Percentiles rank a stretch among this genome's conserved stretches.
phyloP scores from a whole-genome alignment of 2,888 invertebrate genomes.

The Sipunculus nudus region DNA sequence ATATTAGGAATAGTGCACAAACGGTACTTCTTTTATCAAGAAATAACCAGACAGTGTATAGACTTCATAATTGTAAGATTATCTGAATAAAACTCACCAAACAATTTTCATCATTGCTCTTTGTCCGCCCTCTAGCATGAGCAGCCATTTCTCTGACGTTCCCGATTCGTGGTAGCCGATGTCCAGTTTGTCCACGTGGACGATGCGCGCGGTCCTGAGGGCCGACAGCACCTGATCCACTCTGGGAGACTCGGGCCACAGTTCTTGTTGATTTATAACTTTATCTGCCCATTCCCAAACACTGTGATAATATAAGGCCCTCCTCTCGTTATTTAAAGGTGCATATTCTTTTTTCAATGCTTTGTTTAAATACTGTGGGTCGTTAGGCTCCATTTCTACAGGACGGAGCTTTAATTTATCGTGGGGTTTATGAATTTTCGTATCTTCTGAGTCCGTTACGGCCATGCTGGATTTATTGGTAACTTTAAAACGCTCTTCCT shows the following conservation, averaged over 20 bases:
- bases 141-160: conserved; percentile 42
- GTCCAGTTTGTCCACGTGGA: conserved; percentile 31
- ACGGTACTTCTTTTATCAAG: too few species aligned
- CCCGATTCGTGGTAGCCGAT: conserved; percentile 30
- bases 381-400: too few species aligned
- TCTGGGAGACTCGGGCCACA: conserved; percentile 28
- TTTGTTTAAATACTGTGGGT: conserved; percentile 11
- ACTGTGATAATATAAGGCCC: conserved; percentile 11
- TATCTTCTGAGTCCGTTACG: too few species aligned
- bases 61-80: too few species aligned
- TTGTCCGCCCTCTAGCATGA: conserved; percentile 40
- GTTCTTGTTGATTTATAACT: conserved; percentile 10
- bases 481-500: too few species aligned
- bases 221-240: conserved; percentile 29
- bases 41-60: too few species aligned
- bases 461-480: too few species aligned
- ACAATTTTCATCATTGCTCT: conserved; percentile 38
- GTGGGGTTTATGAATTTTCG: too few species aligned
- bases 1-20: too few species aligned
- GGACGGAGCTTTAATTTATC: too few species aligned
- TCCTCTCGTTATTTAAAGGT: neutral
- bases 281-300: conserved; percentile 31
- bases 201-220: conserved; percentile 28
- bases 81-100: conserved; percentile 29
- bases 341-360: neutral